Percentiles rank a stretch among this genome's conserved stretches.
phyloP scores from a whole-genome alignment of 2,888 invertebrate genomes.

The Tetragnatha montana region DNA sequence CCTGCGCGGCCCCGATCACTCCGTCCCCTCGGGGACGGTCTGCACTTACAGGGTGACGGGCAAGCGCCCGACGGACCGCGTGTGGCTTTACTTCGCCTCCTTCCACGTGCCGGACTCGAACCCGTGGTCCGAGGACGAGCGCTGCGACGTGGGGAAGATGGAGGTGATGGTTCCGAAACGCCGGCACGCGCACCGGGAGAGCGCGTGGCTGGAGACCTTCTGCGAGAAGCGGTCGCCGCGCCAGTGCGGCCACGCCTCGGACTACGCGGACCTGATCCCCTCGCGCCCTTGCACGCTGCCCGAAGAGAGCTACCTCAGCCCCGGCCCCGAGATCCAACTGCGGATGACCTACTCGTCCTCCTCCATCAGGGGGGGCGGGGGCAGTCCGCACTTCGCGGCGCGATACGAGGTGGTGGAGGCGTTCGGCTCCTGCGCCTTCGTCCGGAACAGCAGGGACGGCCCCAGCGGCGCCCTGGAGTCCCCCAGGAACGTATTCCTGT shows the following conservation, averaged over 20 bases:
- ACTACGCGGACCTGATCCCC: constrained; percentile 72
- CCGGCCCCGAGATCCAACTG: constrained; percentile 84
- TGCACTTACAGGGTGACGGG: constrained; percentile 86
- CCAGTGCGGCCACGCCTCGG: constrained; percentile 73
- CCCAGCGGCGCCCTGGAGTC: constrained; percentile 83
- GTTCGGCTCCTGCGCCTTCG: constrained; percentile 58
- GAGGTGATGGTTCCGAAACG: constrained; percentile 49
- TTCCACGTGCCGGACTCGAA: constrained; percentile 68
- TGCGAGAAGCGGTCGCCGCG: constrained; percentile 71
- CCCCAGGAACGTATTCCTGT: constrained; percentile 88
- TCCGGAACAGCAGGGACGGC: constrained; percentile 59
- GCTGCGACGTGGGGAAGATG: constrained; percentile 69
- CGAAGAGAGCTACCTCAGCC: constrained; percentile 85
- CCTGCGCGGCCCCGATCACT: constrained; percentile 78
- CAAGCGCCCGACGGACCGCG: constrained; percentile 69
- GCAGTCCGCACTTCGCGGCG: constrained; percentile 82
- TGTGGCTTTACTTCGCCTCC: constrained; percentile 70
- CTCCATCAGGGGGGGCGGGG: constrained; percentile 83
- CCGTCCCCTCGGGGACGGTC: constrained; percentile 87
- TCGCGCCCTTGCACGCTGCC: constrained; percentile 72
- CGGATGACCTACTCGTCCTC: constrained; percentile 85
- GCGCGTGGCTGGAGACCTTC: constrained; percentile 40
- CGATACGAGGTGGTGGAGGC: constrained; percentile 88
- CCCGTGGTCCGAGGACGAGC: constrained; percentile 67
- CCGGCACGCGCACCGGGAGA: constrained; percentile 36